phyloP scores from a whole-genome alignment of 2,797 vertebrate genomes.

The Threskiornis aethiopicus region DNA sequence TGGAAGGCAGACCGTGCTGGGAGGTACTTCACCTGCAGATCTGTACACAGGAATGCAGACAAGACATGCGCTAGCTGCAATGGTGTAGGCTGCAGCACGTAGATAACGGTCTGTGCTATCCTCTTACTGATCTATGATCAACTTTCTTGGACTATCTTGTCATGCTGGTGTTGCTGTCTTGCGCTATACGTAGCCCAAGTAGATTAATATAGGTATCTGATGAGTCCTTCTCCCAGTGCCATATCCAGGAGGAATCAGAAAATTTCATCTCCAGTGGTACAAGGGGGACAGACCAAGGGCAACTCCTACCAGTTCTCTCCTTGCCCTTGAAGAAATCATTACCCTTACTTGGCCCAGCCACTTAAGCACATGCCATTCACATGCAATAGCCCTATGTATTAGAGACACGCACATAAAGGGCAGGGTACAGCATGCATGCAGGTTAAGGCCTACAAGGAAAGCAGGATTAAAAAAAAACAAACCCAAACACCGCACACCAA shows the following conservation, averaged over 20 bases:
- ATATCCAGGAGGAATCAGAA: not conserved
- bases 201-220: not conserved
- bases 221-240: not conserved
- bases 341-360: not conserved
- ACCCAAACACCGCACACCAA: not conserved
- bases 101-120: not conserved
- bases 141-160: not conserved
- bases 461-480: not conserved
- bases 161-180: fast-evolving
- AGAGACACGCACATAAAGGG: not conserved
- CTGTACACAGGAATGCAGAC: not conserved
- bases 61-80: not conserved
- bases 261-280: not conserved
- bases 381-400: not conserved
- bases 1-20: not conserved
- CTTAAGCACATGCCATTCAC: not conserved
- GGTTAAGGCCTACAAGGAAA: not conserved
- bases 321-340: not conserved
- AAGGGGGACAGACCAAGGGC: not conserved
- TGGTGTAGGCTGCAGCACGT: not conserved
- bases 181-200: not conserved
- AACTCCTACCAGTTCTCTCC: not conserved
- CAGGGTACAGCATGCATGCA: not conserved
- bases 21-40: not conserved
- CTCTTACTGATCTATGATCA: not conserved